Evolutionary conservation across 2,888 invertebrate species (phyloP).

Genomic region (Pseudeuparius sepicola): DNA sequence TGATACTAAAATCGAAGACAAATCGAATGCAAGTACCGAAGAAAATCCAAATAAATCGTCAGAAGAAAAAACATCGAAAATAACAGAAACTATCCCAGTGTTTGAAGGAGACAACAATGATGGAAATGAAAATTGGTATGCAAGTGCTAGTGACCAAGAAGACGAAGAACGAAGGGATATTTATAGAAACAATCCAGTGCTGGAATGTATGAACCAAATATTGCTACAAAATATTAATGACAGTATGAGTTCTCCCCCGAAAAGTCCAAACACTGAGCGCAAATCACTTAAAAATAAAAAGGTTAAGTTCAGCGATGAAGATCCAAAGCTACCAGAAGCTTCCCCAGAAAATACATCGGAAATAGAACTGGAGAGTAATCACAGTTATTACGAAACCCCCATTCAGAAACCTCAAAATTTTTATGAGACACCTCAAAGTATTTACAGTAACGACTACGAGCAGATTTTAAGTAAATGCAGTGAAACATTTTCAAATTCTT

Average conservation of each 20-base stretch:
- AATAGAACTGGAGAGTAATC: constrained; percentile 23
- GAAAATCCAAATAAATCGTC: constrained; percentile 8
- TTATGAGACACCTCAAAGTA: constrained; percentile 58
- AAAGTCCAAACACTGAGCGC: constrained; percentile 36
- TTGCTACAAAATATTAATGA: constrained; percentile 61
- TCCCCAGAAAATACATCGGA: constrained; percentile 20
- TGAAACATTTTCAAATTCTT: constrained; percentile 32
- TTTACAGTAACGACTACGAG: constrained; percentile 67
- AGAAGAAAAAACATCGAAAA: constrained; percentile 25
- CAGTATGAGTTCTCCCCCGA: constrained; percentile 36
- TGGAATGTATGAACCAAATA: constrained; percentile 81
- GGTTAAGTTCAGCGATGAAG: constrained; percentile 39
- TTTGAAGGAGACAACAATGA: constrained; percentile 40
- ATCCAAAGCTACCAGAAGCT: too few relatives aligned
- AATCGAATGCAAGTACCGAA: constrained; percentile 2
- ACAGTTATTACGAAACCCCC: constrained; percentile 39
- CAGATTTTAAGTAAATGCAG: constrained; percentile 49
- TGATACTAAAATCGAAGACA: background rate
- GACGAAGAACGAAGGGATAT: constrained; percentile 57
- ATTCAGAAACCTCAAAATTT: constrained; percentile 42
- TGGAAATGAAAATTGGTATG: constrained; percentile 66
- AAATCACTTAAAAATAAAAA: constrained; percentile 33
- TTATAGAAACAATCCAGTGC: constrained; percentile 71
- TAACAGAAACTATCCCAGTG: constrained; percentile 41
- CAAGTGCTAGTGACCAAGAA: constrained; percentile 68